These are phyloP conservation scores for Hippocampus guttulatus DNA, from an alignment of 2,113 vertebrate genomes.

Conservation along the genomic window DNA sequence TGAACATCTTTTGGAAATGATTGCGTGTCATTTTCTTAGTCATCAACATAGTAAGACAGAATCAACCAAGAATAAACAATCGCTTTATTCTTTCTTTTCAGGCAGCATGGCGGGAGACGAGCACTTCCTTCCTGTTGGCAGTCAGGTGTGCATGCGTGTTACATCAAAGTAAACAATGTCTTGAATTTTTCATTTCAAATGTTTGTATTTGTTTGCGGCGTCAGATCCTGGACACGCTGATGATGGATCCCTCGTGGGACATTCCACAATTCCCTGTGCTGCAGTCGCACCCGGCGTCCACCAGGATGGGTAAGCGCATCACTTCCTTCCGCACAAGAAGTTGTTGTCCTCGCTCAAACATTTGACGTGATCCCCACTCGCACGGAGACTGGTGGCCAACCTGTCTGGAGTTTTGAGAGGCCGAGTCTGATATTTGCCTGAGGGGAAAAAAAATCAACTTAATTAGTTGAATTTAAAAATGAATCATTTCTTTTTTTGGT, in stretches of 20 bases:
- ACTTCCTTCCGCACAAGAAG: neutral
- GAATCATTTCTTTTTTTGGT: too few species aligned
- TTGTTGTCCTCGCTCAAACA: neutral
- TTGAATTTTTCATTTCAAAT: neutral
- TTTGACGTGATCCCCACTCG: too few species aligned
- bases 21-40: too few species aligned
- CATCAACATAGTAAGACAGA: too few species aligned
- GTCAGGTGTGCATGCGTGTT: conserved; percentile 37
- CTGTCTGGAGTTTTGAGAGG: too few species aligned
- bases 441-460: too few species aligned
- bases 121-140: conserved; percentile 42
- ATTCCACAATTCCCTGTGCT: conserved; percentile 5
- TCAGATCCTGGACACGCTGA: conserved; percentile 50
- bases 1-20: too few species aligned
- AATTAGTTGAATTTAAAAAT: too few species aligned
- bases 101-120: conserved; percentile 67
- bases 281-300: conserved; percentile 23
- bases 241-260: conserved; percentile 53
- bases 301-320: conserved; percentile 46
- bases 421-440: too few species aligned
- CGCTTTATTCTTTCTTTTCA: conserved; percentile 7
- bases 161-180: neutral
- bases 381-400: neutral
- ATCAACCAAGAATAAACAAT: neutral
- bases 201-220: neutral